Evolutionary conservation across 2,113 vertebrate genomes (phyloP), one percentile per base, ranked within the genome.

Genomic region (Urocitellus parryii): DNA sequence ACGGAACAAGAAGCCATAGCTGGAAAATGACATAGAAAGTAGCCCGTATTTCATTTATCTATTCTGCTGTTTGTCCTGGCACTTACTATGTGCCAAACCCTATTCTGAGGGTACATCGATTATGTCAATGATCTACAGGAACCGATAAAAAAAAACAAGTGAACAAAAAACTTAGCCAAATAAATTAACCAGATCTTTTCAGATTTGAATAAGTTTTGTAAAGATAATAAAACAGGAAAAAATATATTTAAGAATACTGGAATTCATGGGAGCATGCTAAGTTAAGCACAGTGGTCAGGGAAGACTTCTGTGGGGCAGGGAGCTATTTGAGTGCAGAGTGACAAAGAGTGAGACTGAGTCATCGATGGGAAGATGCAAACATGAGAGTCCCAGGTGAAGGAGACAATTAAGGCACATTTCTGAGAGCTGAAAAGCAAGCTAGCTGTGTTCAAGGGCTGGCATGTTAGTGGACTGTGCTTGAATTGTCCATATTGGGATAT

Each of bases 261-360:
- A 16, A 29, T 34, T 11, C 8, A 1, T 1, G 9, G 4, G 5
- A 32, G 32, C 1, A 13, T 4, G 4, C 2, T 29, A 22, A n/a
- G 7, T 63, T 58, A 53, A 72, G 42, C 1, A 34, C 17, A 87
- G 3, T 61, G 1, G 20, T 67, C 11, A 20, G 65, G 37, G 51
- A n/a, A 53, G n/a, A 32, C 24, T 12, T 88, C 42, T 81, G 51
- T 37, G n/a, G 63, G 29, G 74, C 2, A 6, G 20, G 29, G 12
- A 73, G 13, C 11, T 70, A 1, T 42, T 14, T 53, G 24, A 24
- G 3, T 7, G 1, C 29, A n/a, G 34, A 70, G 56, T 76, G 56
- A 53, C 61, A 32, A 65, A 77, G 10, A 17, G 12, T 34, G 25
- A 61, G 39, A 88, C 58, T 17, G 27, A 84, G 45, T 7, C 5